Base-by-base conservation (phyloP, 2,113 vertebrate species). In the Oxygymnocypris stewartii region DNA sequence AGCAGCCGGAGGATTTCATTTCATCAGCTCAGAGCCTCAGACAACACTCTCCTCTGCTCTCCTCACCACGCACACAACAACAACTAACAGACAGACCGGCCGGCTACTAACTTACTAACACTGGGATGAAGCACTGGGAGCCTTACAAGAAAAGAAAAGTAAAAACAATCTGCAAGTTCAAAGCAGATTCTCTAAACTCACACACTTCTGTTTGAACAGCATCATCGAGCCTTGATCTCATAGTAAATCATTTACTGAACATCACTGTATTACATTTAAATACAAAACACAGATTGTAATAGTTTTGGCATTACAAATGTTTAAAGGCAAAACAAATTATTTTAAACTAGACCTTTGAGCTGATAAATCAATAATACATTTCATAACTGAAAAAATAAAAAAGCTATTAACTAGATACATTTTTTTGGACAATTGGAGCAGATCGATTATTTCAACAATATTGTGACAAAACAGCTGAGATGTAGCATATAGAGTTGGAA, bases 1-100 rank as follows among this genome's bases (percentile, higher is more conserved):
- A 94, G 93, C 69, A 74, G 88, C 90, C 90, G 89, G 87, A 67
- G 93, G 92, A 93, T 95, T 94, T 90, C 74, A 88, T 95, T 95
- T 94, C 94, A 92, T 93, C 90, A 93, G 85, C 90, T 90, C 88
- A 91, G 92, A 93, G 25, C 69, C 71, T 65, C 84, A 69, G 49
- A 75, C 61, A 0, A 80, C 76, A 57, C 49, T 51, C 49, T 54
- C 65, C 49, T 54, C 65, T 31, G 31, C 18, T 47, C 79, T 86
- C 61, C 59, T 4, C 47, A 51, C 49, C 14, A 20, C 61, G 8
- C 35, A 65, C 12, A 18, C 16, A 51, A 4, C 13, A 5, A 20
- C 57, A 61, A 23, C 57, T 9, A 20, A n/a, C 57, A 61, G 20
- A 61, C 3, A n/a, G 23, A n/a, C 57, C 0, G 54, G 18, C 57